These are phyloP conservation scores for Pseudopodoces humilis DNA, from an alignment of 2,113 vertebrate species.

Conservation along the genomic window DNA sequence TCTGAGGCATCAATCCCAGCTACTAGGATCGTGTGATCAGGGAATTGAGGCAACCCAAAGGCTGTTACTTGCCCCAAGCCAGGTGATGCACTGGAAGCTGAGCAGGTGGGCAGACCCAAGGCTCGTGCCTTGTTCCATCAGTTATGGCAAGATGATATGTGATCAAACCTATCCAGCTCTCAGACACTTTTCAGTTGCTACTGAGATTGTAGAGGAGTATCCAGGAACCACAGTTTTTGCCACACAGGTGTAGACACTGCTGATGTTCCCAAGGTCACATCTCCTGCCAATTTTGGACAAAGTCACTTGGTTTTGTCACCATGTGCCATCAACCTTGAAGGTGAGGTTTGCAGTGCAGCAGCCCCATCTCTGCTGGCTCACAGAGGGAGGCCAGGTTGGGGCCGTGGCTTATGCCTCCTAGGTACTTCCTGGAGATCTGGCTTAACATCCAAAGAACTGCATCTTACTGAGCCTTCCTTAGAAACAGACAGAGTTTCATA, in stretches of 20 bases:
- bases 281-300: not conserved
- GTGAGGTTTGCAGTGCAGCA: not conserved
- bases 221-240: not conserved
- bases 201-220: not conserved
- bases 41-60: not conserved
- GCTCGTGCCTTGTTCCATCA: not conserved
- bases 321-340: not conserved
- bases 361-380: not conserved
- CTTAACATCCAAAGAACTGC: not conserved
- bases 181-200: not conserved
- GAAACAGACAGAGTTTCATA: not conserved
- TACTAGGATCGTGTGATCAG: not conserved
- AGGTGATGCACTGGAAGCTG: rapidly evolving
- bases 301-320: not conserved
- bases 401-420: not conserved
- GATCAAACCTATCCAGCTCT: not conserved
- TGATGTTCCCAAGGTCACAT: not conserved
- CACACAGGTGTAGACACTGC: not conserved
- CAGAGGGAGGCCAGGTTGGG: not conserved
- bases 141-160: not conserved
- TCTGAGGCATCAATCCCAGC: not conserved
- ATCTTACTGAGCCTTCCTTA: not conserved
- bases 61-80: not conserved
- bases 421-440: not conserved
- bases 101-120: not conserved